phyloP scores from a whole-genome alignment of 1,140 invertebrate species.

The Orius insidiosus region DNA sequence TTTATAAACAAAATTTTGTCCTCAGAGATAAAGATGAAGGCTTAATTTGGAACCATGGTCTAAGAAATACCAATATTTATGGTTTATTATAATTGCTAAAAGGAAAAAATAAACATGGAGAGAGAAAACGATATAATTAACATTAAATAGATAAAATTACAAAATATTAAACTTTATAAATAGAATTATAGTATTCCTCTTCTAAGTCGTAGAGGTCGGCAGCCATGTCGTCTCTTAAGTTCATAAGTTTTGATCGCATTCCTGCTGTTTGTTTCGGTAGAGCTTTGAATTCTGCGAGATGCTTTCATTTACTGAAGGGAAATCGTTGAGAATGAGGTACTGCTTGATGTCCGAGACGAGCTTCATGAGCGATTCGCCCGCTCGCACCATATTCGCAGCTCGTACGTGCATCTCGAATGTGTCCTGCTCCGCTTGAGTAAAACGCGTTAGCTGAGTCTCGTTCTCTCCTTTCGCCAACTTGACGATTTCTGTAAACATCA shows the following conservation, averaged over 20 bases:
- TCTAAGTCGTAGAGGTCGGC: conserved; percentile 89
- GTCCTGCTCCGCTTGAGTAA: conserved; percentile 85
- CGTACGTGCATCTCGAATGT: conserved; percentile 94
- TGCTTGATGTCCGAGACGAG: conserved; percentile 92
- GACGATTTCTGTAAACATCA: conserved; percentile 61
- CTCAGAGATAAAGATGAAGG: no score
- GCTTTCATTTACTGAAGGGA: conserved; percentile 90
- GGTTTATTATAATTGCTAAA: no score
- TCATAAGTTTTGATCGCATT: conserved; percentile 89
- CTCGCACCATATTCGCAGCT: conserved; percentile 82
- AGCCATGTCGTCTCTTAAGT: conserved; percentile 82
- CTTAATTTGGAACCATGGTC: no score
- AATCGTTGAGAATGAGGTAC: conserved; percentile 91
- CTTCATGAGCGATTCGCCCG: conserved; percentile 91
- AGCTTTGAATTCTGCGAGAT: conserved; percentile 80
- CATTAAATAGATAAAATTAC: not conserved
- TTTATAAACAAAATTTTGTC: no score
- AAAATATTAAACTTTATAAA: conserved; percentile 50
- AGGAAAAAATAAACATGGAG: not conserved
- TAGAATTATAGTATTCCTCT: conserved; percentile 93
- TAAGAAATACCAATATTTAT: no score
- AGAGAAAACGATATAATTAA: not conserved
- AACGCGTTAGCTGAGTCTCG: conserved; percentile 69
- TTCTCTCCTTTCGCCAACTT: conserved; percentile 85
- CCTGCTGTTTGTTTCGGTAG: conserved; percentile 72